Evolutionary conservation across 1,140 invertebrate genomes (phyloP).

Genomic region (Listronotus oregonensis): DNA sequence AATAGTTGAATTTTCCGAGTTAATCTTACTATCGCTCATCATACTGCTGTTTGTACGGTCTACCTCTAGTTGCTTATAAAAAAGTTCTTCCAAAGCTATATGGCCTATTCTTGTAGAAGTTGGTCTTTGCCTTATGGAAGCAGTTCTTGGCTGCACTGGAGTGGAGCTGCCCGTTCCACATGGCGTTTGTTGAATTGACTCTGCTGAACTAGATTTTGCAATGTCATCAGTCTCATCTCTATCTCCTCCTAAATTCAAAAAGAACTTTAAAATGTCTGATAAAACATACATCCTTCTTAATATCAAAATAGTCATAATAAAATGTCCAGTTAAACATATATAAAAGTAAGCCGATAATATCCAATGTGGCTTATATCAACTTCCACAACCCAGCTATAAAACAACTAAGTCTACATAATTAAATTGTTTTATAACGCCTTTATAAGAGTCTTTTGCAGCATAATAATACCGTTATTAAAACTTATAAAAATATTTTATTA

Average conservation of each 20-base stretch:
- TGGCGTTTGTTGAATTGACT: constrained; percentile 71
- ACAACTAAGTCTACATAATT: too few species aligned
- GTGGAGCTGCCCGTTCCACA: constrained; percentile 57
- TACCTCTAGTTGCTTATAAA: constrained; percentile 78
- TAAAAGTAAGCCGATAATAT: too few species aligned
- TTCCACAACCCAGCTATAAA: too few species aligned
- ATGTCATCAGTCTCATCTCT: constrained; percentile 72
- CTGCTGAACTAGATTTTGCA: constrained; percentile 78
- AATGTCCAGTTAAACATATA: too few species aligned
- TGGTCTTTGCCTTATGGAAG: constrained; percentile 84
- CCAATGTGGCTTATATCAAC: too few species aligned
- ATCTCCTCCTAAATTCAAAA: constrained; percentile 58
- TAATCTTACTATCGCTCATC: constrained; percentile 63
- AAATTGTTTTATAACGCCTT: too few species aligned
- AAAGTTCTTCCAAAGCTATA: constrained; percentile 87
- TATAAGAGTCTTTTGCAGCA: too few species aligned
- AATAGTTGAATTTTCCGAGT: constrained; percentile 55
- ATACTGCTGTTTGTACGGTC: constrained; percentile 73
- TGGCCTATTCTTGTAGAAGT: constrained; percentile 86
- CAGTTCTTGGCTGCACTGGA: constrained; percentile 76
- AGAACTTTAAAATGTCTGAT: background rate
- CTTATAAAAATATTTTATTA: too few species aligned
- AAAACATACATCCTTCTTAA: too few species aligned
- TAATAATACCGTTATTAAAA: too few species aligned
- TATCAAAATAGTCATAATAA: too few species aligned